phyloP scores from a whole-genome alignment of 2,113 vertebrate genomes.

The Lophura nycthemera region DNA sequence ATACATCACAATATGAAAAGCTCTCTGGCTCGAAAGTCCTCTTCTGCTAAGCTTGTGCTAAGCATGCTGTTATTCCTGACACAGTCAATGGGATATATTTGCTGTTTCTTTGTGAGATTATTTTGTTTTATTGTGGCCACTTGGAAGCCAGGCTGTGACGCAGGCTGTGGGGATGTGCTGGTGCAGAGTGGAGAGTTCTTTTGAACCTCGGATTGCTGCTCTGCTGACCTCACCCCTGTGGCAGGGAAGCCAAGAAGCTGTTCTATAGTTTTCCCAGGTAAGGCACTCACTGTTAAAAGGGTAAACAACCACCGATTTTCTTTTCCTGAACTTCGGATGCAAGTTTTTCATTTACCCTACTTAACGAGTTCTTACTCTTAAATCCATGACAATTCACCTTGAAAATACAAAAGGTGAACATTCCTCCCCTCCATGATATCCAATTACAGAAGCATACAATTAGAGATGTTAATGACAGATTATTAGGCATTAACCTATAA shows the following conservation, averaged over 20 bases:
- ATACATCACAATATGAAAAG: neutral
- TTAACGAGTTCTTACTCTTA: neutral
- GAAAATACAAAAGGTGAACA: neutral
- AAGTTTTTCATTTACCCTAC: constrained; percentile 4
- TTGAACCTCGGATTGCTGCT: neutral
- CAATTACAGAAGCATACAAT: constrained; percentile 42
- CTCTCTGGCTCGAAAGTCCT: neutral
- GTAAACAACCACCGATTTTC: neutral
- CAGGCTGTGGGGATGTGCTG: neutral
- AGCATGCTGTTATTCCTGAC: neutral
- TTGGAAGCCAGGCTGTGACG: neutral
- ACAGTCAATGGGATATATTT: neutral
- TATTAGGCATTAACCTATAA: constrained; percentile 54
- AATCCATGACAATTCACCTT: neutral
- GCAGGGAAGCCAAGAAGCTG: neutral
- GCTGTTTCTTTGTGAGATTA: neutral
- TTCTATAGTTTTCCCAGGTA: neutral
- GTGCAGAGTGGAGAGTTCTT: neutral
- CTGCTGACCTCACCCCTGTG: neutral
- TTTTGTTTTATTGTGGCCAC: neutral
- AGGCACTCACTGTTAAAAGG: neutral
- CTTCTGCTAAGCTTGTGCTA: neutral
- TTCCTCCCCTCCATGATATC: neutral
- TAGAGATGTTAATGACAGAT: constrained; percentile 48
- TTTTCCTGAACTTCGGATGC: neutral